phyloP scores from a whole-genome alignment of 2,888 invertebrate species.

The Acleris literana region DNA sequence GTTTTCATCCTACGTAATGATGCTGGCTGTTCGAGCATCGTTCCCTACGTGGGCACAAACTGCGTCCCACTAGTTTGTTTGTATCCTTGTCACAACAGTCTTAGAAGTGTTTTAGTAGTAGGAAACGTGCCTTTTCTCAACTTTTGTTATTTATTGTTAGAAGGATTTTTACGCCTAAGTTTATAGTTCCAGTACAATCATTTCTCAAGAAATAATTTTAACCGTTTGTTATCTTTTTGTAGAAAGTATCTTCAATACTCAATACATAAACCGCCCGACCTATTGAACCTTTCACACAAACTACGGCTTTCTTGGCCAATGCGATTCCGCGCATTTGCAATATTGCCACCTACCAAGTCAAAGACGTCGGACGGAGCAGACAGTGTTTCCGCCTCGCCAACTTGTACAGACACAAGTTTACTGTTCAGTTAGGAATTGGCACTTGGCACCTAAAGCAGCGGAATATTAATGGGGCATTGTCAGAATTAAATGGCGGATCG shows the following conservation, averaged over 20 bases:
- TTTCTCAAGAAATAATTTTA: not conserved
- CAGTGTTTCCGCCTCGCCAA: slow-evolving; percentile 32
- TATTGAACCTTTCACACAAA: not conserved
- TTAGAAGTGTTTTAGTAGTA: slow-evolving; percentile 4
- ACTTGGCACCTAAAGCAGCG: slow-evolving; percentile 44
- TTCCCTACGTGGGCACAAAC: not conserved
- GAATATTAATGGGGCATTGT: slow-evolving; percentile 51
- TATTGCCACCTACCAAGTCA: not conserved
- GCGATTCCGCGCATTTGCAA: not conserved
- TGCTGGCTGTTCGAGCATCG: slow-evolving; percentile 3
- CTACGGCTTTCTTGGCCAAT: not conserved
- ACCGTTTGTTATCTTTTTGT: not conserved
- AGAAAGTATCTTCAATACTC: not conserved
- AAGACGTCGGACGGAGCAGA: slow-evolving; percentile 2
- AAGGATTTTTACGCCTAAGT: not conserved
- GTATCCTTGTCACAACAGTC: slow-evolving; percentile 14
- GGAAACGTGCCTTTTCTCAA: not conserved
- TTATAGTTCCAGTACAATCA: too few relatives aligned
- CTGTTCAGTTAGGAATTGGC: slow-evolving; percentile 30
- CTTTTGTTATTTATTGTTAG: not conserved
- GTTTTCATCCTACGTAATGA: slow-evolving; percentile 33
- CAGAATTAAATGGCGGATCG: slow-evolving; percentile 43
- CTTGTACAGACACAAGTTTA: slow-evolving; percentile 37
- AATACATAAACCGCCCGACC: too few relatives aligned
- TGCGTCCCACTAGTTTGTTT: not conserved